Percentiles rank a stretch among this genome's conserved stretches.
Evolutionary conservation across 35 echinoderm and acorn worm species (phyloP).

Genomic region (Eucidaris tribuloides): DNA sequence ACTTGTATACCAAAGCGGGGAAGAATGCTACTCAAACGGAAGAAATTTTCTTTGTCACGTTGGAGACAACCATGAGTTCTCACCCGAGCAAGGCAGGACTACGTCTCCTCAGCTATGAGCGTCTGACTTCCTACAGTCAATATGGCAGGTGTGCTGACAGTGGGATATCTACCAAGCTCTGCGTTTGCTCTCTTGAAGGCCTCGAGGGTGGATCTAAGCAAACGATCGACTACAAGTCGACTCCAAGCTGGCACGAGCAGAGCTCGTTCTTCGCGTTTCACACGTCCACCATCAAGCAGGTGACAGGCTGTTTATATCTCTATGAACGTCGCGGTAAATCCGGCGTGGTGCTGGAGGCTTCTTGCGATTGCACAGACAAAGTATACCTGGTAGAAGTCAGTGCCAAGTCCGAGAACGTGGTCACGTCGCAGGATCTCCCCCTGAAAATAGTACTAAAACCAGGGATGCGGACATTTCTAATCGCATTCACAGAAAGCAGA

Average conservation of each 20-base stretch:
- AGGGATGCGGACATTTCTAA: constrained; percentile 11
- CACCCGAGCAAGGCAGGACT: neutral
- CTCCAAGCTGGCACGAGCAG: neutral
- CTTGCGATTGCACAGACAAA: neutral
- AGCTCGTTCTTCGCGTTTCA: neutral
- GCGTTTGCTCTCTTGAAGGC: constrained; percentile 2
- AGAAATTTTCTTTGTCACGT: constrained; percentile 24
- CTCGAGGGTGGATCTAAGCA: neutral
- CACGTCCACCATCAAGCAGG: neutral
- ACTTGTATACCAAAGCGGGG: neutral
- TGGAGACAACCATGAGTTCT: neutral
- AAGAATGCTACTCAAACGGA: constrained; percentile 3
- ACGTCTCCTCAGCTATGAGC: constrained; percentile 16
- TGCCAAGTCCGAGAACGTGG: neutral
- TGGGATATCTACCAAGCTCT: constrained; percentile 9
- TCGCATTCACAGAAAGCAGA: constrained; percentile 12
- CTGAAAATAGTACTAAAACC: constrained; percentile 1
- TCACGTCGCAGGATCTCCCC: neutral
- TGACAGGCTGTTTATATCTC: constrained; percentile 3
- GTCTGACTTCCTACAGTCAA: constrained; percentile 24
- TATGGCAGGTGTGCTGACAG: constrained; percentile 32
- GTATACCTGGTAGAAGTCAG: constrained; percentile 8
- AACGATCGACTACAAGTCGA: neutral
- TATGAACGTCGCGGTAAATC: neutral
- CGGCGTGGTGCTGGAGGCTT: constrained; percentile 13